Evolutionary conservation across 2,888 invertebrate species (phyloP), one percentile per base, ranked within the genome.

Genomic region (Apomyelois bistriatella): DNA sequence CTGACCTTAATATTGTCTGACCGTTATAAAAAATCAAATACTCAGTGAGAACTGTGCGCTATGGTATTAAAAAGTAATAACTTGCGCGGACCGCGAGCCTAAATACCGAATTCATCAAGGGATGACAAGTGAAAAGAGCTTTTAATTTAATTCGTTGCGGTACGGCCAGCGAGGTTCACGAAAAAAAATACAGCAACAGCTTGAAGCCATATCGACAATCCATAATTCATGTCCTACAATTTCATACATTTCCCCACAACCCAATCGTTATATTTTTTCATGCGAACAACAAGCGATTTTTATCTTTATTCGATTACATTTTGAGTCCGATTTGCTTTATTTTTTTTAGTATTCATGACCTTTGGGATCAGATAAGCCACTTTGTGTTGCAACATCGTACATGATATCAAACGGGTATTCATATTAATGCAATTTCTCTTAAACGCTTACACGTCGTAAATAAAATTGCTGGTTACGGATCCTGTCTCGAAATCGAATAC

Each of bases 111-210:
- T 90, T 82, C 88, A 89, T 90, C 88, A 88, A 79, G 69, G 79
- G 82, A 84, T 85, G 88, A 88, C 88, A 90, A 86, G 86, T 88
- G 87, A 90, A 88, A 89, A 89, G 89, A 89, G 88, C 86, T 88
- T 89, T 90, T 90, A 90, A 90, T 90, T 90, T 89, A 89, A 90
- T 90, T 88, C 90, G 89, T 81, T 88, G 89, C 82, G 89, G 90
- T 86, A 82, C 83, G 81, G 82, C 81, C 79, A 67, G 82, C 22
- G 22, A 81, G 82, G 67, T 83, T 82, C 77, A 82, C 75, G 79
- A 84, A 87, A 89, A 87, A 89, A 89, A 86, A 85, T 74, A 86
- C 77, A 84, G 85, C 83, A 87, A 89, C 90, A 90, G 90, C 90
- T 90, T 89, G 88, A 76, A 87, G 88, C 89, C 85, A 85, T 89